A percentile compares a stretch with the other conserved stretches of the same genome.
These are phyloP conservation scores for Poeciliopsis turneri DNA, from an alignment of 2,797 vertebrate species.

Conservation along the genomic window DNA sequence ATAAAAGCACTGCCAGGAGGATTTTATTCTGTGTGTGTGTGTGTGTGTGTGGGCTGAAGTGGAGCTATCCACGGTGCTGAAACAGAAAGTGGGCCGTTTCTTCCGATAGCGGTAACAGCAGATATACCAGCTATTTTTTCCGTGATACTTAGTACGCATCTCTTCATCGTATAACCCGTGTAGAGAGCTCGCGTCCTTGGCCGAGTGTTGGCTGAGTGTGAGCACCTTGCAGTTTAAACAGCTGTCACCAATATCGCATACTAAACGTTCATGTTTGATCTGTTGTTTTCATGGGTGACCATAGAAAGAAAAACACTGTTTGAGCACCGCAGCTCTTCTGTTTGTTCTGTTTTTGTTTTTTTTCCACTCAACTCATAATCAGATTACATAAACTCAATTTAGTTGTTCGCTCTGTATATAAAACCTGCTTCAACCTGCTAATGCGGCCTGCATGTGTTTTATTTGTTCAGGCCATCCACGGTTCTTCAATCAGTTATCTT, in stretches of 20 bases:
- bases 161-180: conserved; percentile 22
- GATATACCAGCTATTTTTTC: neutral
- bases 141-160: conserved; percentile 1
- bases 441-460: neutral
- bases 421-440: neutral
- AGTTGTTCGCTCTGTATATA: neutral
- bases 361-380: conserved; percentile 2
- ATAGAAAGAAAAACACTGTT: conserved; percentile 11
- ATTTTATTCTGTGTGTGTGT: neutral
- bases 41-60: neutral
- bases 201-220: conserved; percentile 34
- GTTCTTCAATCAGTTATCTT: conserved; percentile 98
- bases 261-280: conserved; percentile 45
- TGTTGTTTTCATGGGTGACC: conserved; percentile 29
- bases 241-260: conserved; percentile 58
- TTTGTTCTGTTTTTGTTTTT: neutral
- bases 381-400: neutral
- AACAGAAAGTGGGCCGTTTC: neutral
- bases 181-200: conserved; percentile 31
- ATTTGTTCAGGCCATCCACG: conserved; percentile 90
- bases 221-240: conserved; percentile 59
- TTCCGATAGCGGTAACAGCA: neutral
- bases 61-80: conserved; percentile 67
- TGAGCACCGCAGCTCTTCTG: neutral
- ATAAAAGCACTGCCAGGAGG: neutral